Conservation (phyloP, 2,888 invertebrate genomes). For the Allophyes oxyacanthae region DNA sequence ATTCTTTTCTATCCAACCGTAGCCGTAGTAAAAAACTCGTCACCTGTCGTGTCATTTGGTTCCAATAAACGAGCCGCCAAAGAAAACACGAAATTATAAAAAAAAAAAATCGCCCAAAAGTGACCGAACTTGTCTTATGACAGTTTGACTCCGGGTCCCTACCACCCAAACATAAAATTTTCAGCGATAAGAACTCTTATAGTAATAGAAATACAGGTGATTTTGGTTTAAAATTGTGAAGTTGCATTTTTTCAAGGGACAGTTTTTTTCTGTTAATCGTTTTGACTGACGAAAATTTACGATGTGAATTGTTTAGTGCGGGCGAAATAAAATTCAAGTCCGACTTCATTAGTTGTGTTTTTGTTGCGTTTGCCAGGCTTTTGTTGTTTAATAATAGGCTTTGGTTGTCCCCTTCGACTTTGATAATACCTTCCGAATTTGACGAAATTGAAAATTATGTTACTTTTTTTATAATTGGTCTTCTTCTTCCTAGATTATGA, state of each 20-base stretch:
- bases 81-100: conserved; percentile 82
- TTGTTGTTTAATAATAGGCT: conserved; percentile 77
- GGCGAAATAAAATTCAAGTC: conserved; percentile 81
- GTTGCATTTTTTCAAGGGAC: conserved; percentile 64
- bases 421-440: conserved; percentile 79
- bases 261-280: conserved; percentile 78
- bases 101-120: conserved; percentile 80
- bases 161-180: conserved; percentile 38
- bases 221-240: conserved; percentile 30
- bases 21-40: conserved; percentile 78
- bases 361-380: conserved; percentile 69
- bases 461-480: conserved; percentile 5
- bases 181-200: conserved; percentile 46
- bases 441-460: conserved; percentile 55
- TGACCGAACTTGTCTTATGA: conserved; percentile 81
- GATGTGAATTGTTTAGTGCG: conserved; percentile 83
- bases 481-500: neutral
- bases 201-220: conserved; percentile 9
- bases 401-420: conserved; percentile 64
- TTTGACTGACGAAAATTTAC: conserved; percentile 88
- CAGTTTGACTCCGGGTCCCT: conserved; percentile 65
- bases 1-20: conserved; percentile 73
- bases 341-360: conserved; percentile 85
- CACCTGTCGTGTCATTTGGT: conserved; percentile 90
- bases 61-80: conserved; percentile 86